A percentile compares a stretch with the other conserved stretches of the same genome.
phyloP scores from a whole-genome alignment of 1,140 invertebrate genomes.

The Pemphigus obesinymphae region DNA sequence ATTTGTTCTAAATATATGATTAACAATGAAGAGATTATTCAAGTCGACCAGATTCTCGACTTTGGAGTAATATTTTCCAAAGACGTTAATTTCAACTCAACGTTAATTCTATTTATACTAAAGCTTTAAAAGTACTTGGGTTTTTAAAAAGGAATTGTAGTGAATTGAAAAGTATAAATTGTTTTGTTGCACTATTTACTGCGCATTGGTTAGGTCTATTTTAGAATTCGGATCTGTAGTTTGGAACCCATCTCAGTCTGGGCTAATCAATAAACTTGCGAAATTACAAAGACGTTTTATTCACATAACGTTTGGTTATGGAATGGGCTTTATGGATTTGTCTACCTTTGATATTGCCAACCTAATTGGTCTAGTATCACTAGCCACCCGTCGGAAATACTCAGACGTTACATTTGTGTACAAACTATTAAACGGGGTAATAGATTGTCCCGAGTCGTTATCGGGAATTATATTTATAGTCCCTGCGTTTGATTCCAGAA shows the following conservation, averaged over 20 bases:
- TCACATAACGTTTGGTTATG: neutral
- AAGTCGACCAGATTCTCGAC: too few species aligned
- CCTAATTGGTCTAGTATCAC: neutral
- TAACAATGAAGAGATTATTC: too few species aligned
- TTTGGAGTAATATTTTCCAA: too few species aligned
- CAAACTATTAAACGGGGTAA: neutral
- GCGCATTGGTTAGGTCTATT: neutral
- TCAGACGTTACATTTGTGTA: neutral
- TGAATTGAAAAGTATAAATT: too few species aligned
- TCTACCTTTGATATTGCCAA: neutral
- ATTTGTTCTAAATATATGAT: too few species aligned
- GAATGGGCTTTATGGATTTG: neutral
- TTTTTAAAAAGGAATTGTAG: too few species aligned
- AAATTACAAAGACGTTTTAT: neutral
- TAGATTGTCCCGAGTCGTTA: neutral
- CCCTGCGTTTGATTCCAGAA: neutral
- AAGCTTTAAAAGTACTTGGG: too few species aligned
- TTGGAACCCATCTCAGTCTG: neutral
- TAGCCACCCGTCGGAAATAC: neutral
- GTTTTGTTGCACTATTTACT: neutral
- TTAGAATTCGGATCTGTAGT: neutral
- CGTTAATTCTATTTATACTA: too few species aligned
- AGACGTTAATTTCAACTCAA: too few species aligned
- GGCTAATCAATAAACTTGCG: neutral
- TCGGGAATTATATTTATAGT: neutral